These are phyloP conservation scores for Schizotus pectinicornis DNA, from an alignment of 2,888 invertebrate genomes.

Conservation along the genomic window DNA sequence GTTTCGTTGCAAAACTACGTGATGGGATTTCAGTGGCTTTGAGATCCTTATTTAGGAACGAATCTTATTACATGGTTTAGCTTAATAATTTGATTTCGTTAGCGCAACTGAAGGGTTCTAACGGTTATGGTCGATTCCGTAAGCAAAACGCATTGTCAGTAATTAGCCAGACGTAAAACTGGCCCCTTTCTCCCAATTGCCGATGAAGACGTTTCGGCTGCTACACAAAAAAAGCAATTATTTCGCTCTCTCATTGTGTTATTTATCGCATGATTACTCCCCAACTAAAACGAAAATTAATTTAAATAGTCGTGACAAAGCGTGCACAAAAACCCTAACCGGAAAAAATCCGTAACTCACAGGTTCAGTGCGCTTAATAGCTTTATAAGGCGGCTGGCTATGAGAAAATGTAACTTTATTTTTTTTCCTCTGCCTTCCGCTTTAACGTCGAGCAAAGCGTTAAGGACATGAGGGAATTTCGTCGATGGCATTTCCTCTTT, in stretches of 20 bases:
- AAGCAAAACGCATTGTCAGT: no score
- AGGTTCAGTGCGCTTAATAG: slow-evolving; percentile 18
- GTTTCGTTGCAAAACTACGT: no score
- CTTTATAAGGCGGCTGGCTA: slow-evolving; percentile 14
- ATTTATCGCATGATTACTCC: slow-evolving; percentile 31
- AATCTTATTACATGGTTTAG: no score
- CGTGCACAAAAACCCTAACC: slow-evolving; percentile 21
- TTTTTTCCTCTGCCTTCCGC: background rate
- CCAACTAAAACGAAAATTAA: slow-evolving; percentile 29
- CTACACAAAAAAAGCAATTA: slow-evolving; percentile 18
- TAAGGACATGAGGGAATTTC: slow-evolving; percentile 6
- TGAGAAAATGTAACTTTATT: slow-evolving; percentile 20
- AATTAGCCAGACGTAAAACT: no score
- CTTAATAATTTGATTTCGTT: no score
- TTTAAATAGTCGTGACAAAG: slow-evolving; percentile 35
- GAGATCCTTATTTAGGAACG: no score
- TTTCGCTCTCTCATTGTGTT: slow-evolving; percentile 25
- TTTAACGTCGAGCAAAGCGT: background rate
- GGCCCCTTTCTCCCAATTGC: background rate
- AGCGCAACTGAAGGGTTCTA: no score
- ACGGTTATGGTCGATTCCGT: no score
- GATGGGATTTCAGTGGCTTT: no score
- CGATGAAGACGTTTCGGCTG: slow-evolving; percentile 10
- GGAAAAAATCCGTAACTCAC: slow-evolving; percentile 25
- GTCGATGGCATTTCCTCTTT: slow-evolving; percentile 23